These are phyloP conservation scores for Xestia c-nigrum DNA, from an alignment of 2,888 invertebrate genomes.

Conservation along the genomic window DNA sequence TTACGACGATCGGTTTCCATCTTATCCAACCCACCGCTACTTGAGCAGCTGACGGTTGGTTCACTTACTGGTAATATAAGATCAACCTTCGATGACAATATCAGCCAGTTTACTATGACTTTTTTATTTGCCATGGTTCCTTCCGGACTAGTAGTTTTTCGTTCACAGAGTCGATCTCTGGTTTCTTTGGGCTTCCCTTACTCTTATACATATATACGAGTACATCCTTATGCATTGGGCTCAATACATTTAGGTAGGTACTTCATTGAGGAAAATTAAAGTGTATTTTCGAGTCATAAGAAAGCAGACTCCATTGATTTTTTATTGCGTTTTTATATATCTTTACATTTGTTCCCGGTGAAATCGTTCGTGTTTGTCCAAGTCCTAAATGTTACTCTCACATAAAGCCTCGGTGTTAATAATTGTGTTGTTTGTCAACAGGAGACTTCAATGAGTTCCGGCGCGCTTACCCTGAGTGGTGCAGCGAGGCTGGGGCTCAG, in stretches of 20 bases:
- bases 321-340: not conserved
- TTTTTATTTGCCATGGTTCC: no score
- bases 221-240: not conserved
- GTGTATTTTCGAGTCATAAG: not conserved
- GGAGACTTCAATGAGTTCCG: slow-evolving; percentile 97
- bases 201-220: no score
- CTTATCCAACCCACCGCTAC: no score
- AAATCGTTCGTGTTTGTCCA: not conserved
- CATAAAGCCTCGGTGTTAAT: not conserved
- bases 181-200: not conserved
- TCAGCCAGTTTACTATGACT: no score
- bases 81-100: no score
- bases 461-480: slow-evolving; percentile 97
- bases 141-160: not conserved
- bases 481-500: slow-evolving; percentile 94
- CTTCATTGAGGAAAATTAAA: not conserved
- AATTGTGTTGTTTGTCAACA: slow-evolving; percentile 78
- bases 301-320: not conserved
- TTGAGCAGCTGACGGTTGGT: no score
- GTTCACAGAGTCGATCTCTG: not conserved
- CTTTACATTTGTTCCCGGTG: not conserved
- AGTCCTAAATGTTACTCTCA: not conserved
- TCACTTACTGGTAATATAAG: no score
- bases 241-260: not conserved
- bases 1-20: no score